Conservation (phyloP, 2,113 vertebrate species). For the Thalassoma bifasciatum region DNA sequence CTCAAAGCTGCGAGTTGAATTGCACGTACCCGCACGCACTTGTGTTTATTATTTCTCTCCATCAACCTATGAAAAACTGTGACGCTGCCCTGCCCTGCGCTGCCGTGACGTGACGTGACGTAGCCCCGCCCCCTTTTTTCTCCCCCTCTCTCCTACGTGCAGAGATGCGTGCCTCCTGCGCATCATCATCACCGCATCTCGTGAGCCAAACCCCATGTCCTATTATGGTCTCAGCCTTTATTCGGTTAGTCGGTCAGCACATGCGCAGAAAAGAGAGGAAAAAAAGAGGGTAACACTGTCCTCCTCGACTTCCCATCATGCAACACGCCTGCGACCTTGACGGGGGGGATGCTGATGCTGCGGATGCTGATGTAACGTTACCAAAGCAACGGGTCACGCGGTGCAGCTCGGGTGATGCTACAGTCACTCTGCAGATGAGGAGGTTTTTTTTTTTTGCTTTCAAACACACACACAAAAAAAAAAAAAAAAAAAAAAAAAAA, state of each 20-base stretch:
- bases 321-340: conserved; percentile 78
- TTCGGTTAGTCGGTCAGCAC: conserved; percentile 52
- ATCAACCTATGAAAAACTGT: conserved; percentile 37
- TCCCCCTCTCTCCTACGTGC: conserved; percentile 19
- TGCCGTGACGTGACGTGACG: no score
- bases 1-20: conserved; percentile 47
- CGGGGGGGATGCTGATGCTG: conserved; percentile 39
- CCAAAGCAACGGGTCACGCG: conserved; percentile 29
- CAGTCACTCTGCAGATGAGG: not conserved
- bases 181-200: conserved; percentile 33
- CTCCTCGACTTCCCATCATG: conserved; percentile 68
- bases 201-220: conserved; percentile 1
- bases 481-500: no score
- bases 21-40: conserved; percentile 67
- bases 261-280: conserved; percentile 16
- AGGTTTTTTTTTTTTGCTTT: not conserved
- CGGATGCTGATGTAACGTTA: conserved; percentile 69
- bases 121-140: conserved; percentile 40
- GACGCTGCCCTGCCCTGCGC: conserved; percentile 25
- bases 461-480: no score
- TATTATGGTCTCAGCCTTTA: conserved; percentile 15
- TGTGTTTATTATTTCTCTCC: conserved; percentile 17
- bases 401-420: not conserved
- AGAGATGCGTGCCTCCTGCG: conserved; percentile 5
- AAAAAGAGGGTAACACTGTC: not conserved